Evolutionary conservation across 2,797 vertebrate genomes (phyloP), one percentile per base, ranked within the genome.

Genomic region (Amblyraja radiata): DNA sequence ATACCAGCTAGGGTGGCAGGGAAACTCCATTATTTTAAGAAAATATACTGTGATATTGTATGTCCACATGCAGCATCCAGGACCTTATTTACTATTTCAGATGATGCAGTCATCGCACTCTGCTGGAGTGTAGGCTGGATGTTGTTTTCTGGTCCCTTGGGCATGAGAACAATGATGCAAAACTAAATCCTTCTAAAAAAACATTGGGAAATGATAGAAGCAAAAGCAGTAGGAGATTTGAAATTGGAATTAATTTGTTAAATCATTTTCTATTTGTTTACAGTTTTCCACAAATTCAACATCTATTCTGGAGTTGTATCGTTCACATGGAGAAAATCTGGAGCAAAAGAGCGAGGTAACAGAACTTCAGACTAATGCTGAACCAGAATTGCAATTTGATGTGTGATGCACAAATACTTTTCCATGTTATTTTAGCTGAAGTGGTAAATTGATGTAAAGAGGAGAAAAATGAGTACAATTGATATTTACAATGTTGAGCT

Each of bases 201-300:
- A 88, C 14, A 86, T 28, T 86, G 83, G 58, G 25, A 84, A 84
- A 84, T 46, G 39, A 83, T 83, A 25, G 81, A 79, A 81, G 7
- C 9, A 54, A 83, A 83, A 83, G 18, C 83, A 86, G 14, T 63
- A 16, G 58, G 63, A 6, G 58, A 63, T 86, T 63, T 86, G 28
- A 86, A 4, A 65, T 18, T 63, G 11, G 61, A n/a, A 32, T 88
- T n/a, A 88, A 32, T 32, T 63, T 36, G 65, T 88, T 68, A 88
- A 18, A 86, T 86, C 28, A 36, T 68, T 88, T 88, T 14, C 63
- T 84, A 11, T 84, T 88, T 86, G 10, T 68, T 88, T 65, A 88
- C 84, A 88, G 84, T 68, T 88, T 88, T 88, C 84, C 84, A 68
- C 84, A 88, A 88, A 88, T 88, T 88, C 84, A 88, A 68, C 84